These are phyloP conservation scores for Cyclargus thomasi DNA, from an alignment of 1,140 invertebrate species.

Conservation along the genomic window DNA sequence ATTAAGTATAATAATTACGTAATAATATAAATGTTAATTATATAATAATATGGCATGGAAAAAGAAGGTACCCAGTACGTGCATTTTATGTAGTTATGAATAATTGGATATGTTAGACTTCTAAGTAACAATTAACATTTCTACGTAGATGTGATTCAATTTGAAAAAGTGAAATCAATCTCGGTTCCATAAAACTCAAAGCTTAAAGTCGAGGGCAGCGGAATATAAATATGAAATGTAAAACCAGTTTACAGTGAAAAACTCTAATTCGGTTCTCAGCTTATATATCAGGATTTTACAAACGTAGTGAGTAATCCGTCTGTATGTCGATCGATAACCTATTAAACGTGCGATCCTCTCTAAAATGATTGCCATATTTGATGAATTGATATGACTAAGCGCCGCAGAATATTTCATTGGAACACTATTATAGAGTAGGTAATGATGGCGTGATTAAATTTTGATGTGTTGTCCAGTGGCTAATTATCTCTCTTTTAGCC, in stretches of 20 bases:
- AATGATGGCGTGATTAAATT: too few relatives aligned
- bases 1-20: too few relatives aligned
- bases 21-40: too few relatives aligned
- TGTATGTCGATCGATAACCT: constrained; percentile 11
- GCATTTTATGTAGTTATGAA: too few relatives aligned
- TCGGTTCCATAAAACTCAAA: not conserved
- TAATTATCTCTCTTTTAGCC: too few relatives aligned
- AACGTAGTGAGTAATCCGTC: not conserved
- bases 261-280: not conserved
- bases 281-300: not conserved
- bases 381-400: constrained; percentile 13
- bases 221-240: not conserved
- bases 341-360: constrained; percentile 12
- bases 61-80: too few relatives aligned
- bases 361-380: constrained; percentile 15
- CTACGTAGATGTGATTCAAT: too few relatives aligned
- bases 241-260: not conserved
- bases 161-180: not conserved
- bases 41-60: too few relatives aligned
- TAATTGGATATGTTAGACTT: too few relatives aligned
- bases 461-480: too few relatives aligned
- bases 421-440: not conserved
- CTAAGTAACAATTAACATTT: too few relatives aligned
- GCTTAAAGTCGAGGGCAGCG: not conserved
- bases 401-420: not conserved